phyloP scores from a whole-genome alignment of 1,140 invertebrate species.

The Galleria mellonella region DNA sequence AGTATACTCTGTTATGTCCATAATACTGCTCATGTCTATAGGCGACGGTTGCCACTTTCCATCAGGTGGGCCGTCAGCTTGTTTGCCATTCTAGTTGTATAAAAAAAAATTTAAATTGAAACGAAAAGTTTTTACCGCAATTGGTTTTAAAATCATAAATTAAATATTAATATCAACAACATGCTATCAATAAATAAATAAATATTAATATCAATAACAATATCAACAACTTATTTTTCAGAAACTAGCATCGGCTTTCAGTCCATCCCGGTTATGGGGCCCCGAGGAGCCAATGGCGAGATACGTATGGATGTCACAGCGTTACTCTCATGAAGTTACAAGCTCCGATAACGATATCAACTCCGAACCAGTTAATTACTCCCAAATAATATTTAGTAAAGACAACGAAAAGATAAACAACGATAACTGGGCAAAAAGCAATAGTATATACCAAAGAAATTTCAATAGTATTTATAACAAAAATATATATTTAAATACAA shows the following conservation, averaged over 20 bases:
- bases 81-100: too few relatives aligned
- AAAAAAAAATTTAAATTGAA: too few relatives aligned
- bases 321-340: conserved; percentile 37
- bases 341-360: conserved; percentile 31
- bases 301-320: conserved; percentile 65
- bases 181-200: too few relatives aligned
- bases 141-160: too few relatives aligned
- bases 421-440: conserved; percentile 35
- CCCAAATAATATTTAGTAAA: conserved; percentile 36
- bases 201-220: too few relatives aligned
- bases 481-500: conserved; percentile 21
- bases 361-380: conserved; percentile 43
- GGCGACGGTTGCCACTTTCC: too few relatives aligned
- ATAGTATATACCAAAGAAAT: conserved; percentile 36
- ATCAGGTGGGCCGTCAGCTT: too few relatives aligned
- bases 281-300: conserved; percentile 59
- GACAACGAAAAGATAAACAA: conserved; percentile 35
- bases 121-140: too few relatives aligned
- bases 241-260: conserved; percentile 61
- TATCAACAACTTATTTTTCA: conserved; percentile 19
- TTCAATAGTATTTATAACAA: conserved; percentile 27
- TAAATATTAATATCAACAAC: too few relatives aligned
- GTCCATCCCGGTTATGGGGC: conserved; percentile 57
- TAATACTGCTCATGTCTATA: too few relatives aligned
- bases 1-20: too few relatives aligned